Evolutionary conservation across 2,797 vertebrate species (phyloP).

Genomic region (Galagoides demidoff): DNA sequence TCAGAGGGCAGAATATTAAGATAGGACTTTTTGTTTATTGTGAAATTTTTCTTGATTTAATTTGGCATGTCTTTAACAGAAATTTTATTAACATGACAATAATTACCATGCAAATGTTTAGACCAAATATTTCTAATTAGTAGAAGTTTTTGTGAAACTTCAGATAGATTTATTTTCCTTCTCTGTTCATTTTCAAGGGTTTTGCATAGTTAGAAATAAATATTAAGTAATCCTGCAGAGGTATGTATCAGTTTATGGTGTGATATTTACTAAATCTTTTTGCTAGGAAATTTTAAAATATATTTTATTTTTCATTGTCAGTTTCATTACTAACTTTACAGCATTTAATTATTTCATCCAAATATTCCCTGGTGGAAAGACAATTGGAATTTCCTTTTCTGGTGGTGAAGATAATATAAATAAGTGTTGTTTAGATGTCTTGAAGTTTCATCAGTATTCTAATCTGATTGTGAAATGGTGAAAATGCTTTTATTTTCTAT

Average conservation of each 20-base stretch:
- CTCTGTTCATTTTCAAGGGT: background rate
- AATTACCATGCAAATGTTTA: background rate
- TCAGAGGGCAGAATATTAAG: background rate
- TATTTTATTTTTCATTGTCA: background rate
- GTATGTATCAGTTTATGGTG: background rate
- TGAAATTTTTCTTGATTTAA: background rate
- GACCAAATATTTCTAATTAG: background rate
- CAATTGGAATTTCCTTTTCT: constrained; percentile 38
- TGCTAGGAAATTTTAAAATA: constrained; percentile 21
- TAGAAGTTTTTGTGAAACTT: background rate
- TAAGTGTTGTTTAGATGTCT: constrained; percentile 26
- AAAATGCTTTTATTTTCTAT: constrained; percentile 17
- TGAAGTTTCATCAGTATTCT: constrained; percentile 35
- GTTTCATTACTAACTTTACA: constrained; percentile 31
- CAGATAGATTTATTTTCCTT: background rate
- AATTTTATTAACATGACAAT: background rate
- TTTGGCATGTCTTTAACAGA: constrained; percentile 11
- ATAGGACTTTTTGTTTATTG: background rate
- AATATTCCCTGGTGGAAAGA: background rate
- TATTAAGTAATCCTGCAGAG: background rate
- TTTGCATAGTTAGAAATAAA: background rate
- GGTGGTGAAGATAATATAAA: background rate
- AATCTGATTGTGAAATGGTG: constrained; percentile 20
- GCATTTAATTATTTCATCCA: constrained; percentile 36
- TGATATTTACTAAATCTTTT: background rate